These are phyloP conservation scores for Xiphophorus maculatus DNA, from an alignment of 2,113 vertebrate species.

Conservation along the genomic window DNA sequence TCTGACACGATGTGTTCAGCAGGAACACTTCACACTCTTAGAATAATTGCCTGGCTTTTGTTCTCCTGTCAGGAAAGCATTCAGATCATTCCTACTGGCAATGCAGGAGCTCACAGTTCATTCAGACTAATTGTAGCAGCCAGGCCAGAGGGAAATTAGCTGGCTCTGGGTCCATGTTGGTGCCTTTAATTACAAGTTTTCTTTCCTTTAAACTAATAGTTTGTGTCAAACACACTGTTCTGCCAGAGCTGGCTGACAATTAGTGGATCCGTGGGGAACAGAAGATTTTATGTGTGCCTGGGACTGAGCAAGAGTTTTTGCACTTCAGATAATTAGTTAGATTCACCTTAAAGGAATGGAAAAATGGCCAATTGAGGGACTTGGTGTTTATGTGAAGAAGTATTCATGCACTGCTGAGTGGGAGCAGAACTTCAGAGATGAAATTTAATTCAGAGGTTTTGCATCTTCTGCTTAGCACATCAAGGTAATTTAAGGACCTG, in stretches of 20 bases:
- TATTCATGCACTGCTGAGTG: constrained; percentile 68
- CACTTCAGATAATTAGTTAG: constrained; percentile 70
- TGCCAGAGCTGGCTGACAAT: constrained; percentile 37
- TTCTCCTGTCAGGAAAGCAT: constrained; percentile 71
- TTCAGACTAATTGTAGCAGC: constrained; percentile 64
- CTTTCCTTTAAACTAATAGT: constrained; percentile 52
- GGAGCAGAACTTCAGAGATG: constrained; percentile 64
- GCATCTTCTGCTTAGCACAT: constrained; percentile 57
- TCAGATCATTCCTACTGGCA: constrained; percentile 71
- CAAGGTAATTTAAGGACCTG: constrained; percentile 68
- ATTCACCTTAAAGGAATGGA: constrained; percentile 65
- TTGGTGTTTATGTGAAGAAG: constrained; percentile 60
- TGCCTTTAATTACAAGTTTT: constrained; percentile 56
- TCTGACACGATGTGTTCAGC: constrained; percentile 74
- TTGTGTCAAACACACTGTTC: constrained; percentile 43
- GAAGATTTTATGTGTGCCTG: constrained; percentile 47
- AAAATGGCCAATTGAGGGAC: constrained; percentile 68
- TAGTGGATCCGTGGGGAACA: constrained; percentile 48
- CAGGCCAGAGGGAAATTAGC: not conserved
- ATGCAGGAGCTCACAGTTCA: constrained; percentile 54
- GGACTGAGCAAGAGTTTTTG: constrained; percentile 40
- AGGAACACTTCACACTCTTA: constrained; percentile 69
- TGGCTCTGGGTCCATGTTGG: constrained; percentile 23
- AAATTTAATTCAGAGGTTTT: constrained; percentile 69
- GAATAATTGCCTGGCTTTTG: constrained; percentile 76